Conservation (phyloP, 2,888 invertebrate species). For the Choreutis nemorana region DNA sequence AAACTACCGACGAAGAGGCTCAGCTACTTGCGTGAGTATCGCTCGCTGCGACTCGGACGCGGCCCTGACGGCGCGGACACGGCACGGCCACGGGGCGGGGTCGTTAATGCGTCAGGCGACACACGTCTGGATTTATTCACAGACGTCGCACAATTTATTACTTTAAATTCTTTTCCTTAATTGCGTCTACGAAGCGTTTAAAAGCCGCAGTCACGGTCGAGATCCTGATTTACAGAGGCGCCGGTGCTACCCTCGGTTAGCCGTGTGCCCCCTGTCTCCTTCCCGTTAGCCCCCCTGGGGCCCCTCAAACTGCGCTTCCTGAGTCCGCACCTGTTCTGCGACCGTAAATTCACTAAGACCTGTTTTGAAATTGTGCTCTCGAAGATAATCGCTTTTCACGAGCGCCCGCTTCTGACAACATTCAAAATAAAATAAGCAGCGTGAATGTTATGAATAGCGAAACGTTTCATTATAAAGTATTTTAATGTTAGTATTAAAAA, state of each 20-base stretch:
- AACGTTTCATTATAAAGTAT: too few species aligned
- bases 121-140: conserved; percentile 10
- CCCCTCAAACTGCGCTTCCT: too few species aligned
- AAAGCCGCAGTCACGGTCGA: conserved; percentile 12
- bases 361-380: neutral
- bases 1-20: too few species aligned
- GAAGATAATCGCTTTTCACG: neutral
- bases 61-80: conserved; percentile 1
- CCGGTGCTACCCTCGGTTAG: neutral
- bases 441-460: too few species aligned
- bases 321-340: too few species aligned
- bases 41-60: conserved; percentile 3
- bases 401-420: too few species aligned
- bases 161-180: conserved; percentile 18
- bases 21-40: too few species aligned
- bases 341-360: conserved; percentile 1
- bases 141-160: conserved; percentile 14
- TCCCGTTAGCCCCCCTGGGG: neutral
- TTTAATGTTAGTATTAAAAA: too few species aligned
- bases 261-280: neutral
- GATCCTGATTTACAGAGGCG: conserved; percentile 10
- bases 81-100: conserved; percentile 1
- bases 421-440: too few species aligned
- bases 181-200: conserved; percentile 13
- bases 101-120: conserved; percentile 6